Conservation (phyloP, 2,888 invertebrate genomes). For the Chymomyza amoena region DNA sequence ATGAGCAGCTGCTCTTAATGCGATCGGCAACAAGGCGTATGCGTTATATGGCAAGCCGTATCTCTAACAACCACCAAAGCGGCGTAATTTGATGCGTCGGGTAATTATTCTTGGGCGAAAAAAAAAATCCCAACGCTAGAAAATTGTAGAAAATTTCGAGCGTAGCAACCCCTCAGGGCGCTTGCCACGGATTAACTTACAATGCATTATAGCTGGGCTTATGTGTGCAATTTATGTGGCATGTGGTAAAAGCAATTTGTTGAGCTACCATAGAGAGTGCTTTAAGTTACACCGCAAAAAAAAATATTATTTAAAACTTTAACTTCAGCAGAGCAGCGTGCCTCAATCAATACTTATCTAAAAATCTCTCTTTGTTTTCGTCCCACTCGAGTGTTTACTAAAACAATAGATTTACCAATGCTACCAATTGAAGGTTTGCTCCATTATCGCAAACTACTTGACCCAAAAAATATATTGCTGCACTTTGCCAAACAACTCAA, state of each 20-base stretch:
- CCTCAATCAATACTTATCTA: background rate
- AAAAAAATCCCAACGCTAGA: background rate
- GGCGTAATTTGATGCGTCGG: constrained; percentile 2
- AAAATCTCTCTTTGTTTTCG: background rate
- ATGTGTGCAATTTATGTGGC: background rate
- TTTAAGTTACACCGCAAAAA: too few relatives aligned
- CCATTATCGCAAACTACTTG: background rate
- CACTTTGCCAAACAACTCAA: background rate
- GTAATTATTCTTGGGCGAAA: constrained; percentile 13
- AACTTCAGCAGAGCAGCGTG: too few relatives aligned
- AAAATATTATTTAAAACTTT: too few relatives aligned
- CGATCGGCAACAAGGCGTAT: background rate
- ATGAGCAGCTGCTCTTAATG: background rate
- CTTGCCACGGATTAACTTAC: background rate
- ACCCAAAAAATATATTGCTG: background rate
- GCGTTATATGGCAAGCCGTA: background rate
- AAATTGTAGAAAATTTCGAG: background rate
- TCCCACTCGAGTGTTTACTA: background rate
- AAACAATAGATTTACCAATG: background rate
- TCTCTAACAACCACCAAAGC: background rate
- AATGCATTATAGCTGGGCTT: background rate
- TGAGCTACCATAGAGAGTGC: background rate
- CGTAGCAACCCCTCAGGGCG: background rate
- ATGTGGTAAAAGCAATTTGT: background rate
- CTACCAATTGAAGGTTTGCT: background rate